Evolutionary conservation across 2,113 vertebrate species (phyloP), one percentile per base, ranked within the genome.

Genomic region (Pongo pygmaeus): DNA sequence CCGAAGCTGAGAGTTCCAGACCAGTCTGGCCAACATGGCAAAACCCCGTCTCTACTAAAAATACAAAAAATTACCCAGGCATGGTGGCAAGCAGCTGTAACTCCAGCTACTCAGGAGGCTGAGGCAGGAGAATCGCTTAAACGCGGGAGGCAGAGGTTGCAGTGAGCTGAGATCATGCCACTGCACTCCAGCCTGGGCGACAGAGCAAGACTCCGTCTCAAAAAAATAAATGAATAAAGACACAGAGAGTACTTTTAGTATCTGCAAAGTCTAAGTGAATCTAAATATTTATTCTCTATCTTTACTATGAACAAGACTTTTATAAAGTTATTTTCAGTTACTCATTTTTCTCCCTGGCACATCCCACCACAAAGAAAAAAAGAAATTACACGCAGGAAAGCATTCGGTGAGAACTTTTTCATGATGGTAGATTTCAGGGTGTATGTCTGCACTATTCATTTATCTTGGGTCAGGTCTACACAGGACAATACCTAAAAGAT

Each of bases 291-390:
- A 55, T 2, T 35, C 10, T 70, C 91, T 80, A 38, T 93, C 93
- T 97, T 97, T 98, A 98, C 78, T 97, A 91, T 93, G 92, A 96
- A 67, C 89, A 13, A 1, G 95, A 64, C 86, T 92, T 86, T 94
- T 86, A n/a, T 20, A 50, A 77, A 79, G 52, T 20, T 55, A 30
- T 69, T 78, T 61, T 84, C 48, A 70, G 32, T 4, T 11, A 22
- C 9, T 57, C 12, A 2, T n/a, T 55, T 74, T 83, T 38, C 52
- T 5, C 12, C 70, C 93, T 1, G 1, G 25, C 30, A 95, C 22
- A 35, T 32, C 69, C 59, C 84, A 89, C 80, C 92, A 74, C 52
- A 46, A n/a, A 91, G 20, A 83, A 61, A 85, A 89, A n/a, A 75
- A 67, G 43, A 78, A 48, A 78, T 78, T 35, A 13, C 27, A 67